Base-by-base conservation (phyloP, 2,888 invertebrate species). In the Sussaba pulchella region DNA sequence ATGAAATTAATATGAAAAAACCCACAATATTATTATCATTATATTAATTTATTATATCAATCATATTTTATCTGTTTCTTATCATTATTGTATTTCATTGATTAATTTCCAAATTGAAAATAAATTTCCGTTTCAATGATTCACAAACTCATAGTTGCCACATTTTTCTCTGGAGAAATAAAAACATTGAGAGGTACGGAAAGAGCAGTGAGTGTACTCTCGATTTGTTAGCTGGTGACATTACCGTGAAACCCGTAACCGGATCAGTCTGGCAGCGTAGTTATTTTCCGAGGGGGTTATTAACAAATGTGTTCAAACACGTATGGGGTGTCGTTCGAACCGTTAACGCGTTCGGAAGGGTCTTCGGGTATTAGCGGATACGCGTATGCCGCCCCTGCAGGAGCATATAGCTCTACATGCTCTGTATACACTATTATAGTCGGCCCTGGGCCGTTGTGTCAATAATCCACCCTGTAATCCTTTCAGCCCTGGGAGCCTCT, bases 251-350 rank as follows among this genome's bases (percentile, higher is more conserved):
- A 52, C 69, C 52, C 41, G 77, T 78, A 71, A 78, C 72, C 64
- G 43, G 78, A 78, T 72, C n/a, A 52, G 31, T 36, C 57, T 19
- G 36, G 79, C 59, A 72, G 73, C 77, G 67, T 64, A 71, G 76
- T 82, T 81, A 64, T 75, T 82, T 76, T 75, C 71, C 43, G 26
- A 85, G 86, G 85, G 83, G 88, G 88, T 91, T 89, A 91, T 91
- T 90, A 91, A 91, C 91, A 91, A 91, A 91, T 91, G 89, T 91
- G 91, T 91, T 91, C 89, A 91, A 91, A 91, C 90, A 91, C 90
- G 91, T 90, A 90, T 91, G 90, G 91, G 89, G 90, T 91, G 89
- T 89, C 91, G 86, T 82, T 85, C 83, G 79, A 71, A 83, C 83
- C 82, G 78, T 82, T 80, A 85, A 84, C 84, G 83, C 72, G 76